A percentile compares a stretch with the other conserved stretches of the same genome.
phyloP scores from a whole-genome alignment of 2,797 vertebrate genomes.

The Pteropus rufus region DNA sequence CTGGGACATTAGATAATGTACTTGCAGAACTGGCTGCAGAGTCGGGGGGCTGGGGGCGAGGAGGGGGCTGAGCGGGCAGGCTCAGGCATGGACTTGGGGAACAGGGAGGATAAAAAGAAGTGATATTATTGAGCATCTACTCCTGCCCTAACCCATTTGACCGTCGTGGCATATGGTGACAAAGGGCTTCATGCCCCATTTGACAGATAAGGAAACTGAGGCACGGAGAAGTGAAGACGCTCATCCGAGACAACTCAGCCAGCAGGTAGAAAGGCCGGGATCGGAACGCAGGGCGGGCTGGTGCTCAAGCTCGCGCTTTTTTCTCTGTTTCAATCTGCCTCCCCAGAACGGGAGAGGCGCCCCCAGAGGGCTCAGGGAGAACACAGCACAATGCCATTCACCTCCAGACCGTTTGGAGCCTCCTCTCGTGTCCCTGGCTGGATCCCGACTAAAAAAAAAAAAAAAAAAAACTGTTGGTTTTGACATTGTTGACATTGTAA shows the following conservation, averaged over 20 bases:
- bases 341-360: not conserved
- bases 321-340: not conserved
- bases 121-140: not conserved
- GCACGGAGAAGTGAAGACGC: not conserved
- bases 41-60: not conserved
- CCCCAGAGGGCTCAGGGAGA: not conserved
- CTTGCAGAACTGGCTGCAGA: not conserved
- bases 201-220: not conserved
- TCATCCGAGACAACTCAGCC: not conserved
- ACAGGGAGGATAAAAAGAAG: not conserved
- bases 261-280: not conserved
- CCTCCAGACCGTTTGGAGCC: not conserved
- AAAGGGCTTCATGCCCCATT: not conserved
- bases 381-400: rapidly evolving
- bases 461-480: not conserved
- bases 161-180: too few species aligned
- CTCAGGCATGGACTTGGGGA: not conserved
- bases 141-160: not conserved
- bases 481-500: not conserved
- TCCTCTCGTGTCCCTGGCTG: not conserved
- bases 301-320: not conserved
- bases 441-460: not conserved
- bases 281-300: not conserved
- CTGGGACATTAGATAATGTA: rapidly evolving
- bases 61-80: not conserved